Conservation (phyloP, 2,113 vertebrate genomes). For the Corvus hawaiiensis region DNA sequence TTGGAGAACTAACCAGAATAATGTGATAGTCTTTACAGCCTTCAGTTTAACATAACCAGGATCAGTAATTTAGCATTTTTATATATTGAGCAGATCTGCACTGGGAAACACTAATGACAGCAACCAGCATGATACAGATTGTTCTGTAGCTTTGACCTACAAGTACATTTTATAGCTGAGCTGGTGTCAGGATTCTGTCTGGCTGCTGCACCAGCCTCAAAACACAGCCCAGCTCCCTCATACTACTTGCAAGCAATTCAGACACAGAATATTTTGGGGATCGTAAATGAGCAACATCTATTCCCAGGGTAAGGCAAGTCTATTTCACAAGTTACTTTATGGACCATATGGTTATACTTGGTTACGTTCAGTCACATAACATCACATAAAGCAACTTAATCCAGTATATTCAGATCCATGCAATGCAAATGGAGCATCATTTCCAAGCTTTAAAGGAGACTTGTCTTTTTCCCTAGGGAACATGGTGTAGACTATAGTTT, state of each 20-base stretch:
- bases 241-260: background rate
- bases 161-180: background rate
- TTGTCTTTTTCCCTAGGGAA: background rate
- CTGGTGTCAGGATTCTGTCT: constrained; percentile 1
- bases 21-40: background rate
- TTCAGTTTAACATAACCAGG: background rate
- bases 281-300: constrained; percentile 51
- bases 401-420: constrained; percentile 31
- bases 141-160: constrained; percentile 19
- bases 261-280: constrained; percentile 29
- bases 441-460: constrained; percentile 17
- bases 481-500: background rate
- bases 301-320: constrained; percentile 49
- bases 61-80: background rate
- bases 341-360: constrained; percentile 50
- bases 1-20: background rate
- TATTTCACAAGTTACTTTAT: constrained; percentile 65
- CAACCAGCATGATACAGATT: background rate
- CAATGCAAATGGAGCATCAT: constrained; percentile 48
- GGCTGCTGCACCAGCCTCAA: background rate
- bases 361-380: constrained; percentile 43
- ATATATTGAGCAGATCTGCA: background rate
- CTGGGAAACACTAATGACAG: background rate
- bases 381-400: constrained; percentile 53
- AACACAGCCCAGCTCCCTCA: background rate